phyloP scores from a whole-genome alignment of 2,888 invertebrate genomes.

The Calameuta idolon region DNA sequence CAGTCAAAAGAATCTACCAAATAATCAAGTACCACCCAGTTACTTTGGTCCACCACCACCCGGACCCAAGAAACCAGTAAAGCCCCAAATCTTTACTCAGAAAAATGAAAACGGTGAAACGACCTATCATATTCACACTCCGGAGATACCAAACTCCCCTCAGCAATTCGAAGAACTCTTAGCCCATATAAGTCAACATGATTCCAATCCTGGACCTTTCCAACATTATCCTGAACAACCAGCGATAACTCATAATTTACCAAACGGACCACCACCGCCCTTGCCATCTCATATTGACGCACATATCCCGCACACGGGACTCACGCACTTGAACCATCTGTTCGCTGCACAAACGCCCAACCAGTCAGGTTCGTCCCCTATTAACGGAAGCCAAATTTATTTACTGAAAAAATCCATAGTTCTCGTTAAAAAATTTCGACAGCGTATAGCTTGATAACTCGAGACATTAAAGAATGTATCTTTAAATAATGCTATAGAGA shows the following conservation, averaged over 20 bases:
- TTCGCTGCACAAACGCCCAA: constrained; percentile 57
- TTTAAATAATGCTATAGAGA: neutral
- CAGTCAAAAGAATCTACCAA: constrained; percentile 43
- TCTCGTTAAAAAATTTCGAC: neutral
- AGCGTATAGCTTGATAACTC: neutral
- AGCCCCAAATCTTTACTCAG: constrained; percentile 57
- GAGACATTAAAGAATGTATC: neutral
- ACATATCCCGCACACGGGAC: constrained; percentile 53
- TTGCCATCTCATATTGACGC: constrained; percentile 52
- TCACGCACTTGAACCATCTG: constrained; percentile 59
- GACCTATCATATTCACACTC: constrained; percentile 59
- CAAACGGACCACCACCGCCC: constrained; percentile 40
- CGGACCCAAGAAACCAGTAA: constrained; percentile 50
- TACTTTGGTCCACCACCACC: constrained; percentile 49
- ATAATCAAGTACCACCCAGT: constrained; percentile 40
- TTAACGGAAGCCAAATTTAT: constrained; percentile 11
- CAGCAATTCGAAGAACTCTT: constrained; percentile 63
- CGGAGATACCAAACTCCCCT: constrained; percentile 56
- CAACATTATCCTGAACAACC: constrained; percentile 56
- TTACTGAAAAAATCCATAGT: neutral
- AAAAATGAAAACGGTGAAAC: constrained; percentile 60
- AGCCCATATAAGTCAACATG: constrained; percentile 62
- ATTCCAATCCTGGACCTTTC: constrained; percentile 56
- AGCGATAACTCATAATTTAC: constrained; percentile 44
- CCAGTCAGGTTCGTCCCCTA: constrained; percentile 64